Base-by-base conservation (phyloP, 2,113 vertebrate genomes). In the Stigmatopora argus region DNA sequence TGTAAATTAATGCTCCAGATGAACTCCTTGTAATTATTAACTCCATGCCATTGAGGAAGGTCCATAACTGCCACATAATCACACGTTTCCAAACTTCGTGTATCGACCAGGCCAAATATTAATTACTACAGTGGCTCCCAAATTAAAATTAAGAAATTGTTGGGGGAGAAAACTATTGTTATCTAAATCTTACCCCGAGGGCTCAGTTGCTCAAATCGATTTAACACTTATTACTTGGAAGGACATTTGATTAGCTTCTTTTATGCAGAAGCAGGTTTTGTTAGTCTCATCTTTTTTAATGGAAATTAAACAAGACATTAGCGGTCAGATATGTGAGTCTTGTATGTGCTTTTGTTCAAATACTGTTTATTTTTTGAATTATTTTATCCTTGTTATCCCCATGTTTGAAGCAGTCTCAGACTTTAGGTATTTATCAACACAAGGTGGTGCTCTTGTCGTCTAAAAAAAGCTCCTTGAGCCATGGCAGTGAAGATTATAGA, bases 371-470 rank as follows among this genome's bases (percentile, higher is more conserved):
- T 62, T 66, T 3, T 51, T 64, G 60, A 65, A 41, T 45, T 62
- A 66, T 3, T 51, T 62, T 63, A 65, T 65, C 52, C 53, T 59
- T 49, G 44, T 62, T 41, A 23, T 15, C 19, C 69, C 38, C 15
- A 19, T 41, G 53, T 18, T 34, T 0, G 64, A 72, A 52, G 21
- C 15, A 23, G 21, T 19, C 51, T 53, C 4, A 12, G 9, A 19
- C 5, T 19, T 4, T 74, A 72, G 38, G 55, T 56, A 52, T 72
- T 65, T 80, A 72, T 58, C 23, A 81, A 80, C 89, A 87, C 85
- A 76, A 80, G 88, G 86, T 87, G 88, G 88, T 74, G 82, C 80
- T 87, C 71, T 85, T 83, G 79, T 77, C 73, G 75, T 79, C 82
- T 73, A 66, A 17, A 83, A 31, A 84, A 52, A 75, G 63, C 34